These are phyloP conservation scores for Drosophila sp. DNA, from an alignment of 1,140 invertebrate genomes.

Conservation along the genomic window DNA sequence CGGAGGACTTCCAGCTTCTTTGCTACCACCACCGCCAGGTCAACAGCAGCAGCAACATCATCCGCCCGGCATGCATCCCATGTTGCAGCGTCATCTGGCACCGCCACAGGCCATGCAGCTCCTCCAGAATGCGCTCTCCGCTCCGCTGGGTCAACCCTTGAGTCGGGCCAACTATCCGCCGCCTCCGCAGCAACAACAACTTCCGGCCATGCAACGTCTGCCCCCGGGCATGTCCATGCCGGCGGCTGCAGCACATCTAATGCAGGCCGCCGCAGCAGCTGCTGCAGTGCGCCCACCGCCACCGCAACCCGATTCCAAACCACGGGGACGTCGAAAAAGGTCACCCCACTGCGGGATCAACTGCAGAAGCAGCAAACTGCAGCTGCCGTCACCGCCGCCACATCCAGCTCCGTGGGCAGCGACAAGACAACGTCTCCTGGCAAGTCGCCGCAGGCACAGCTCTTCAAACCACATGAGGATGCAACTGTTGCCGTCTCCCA, in stretches of 20 bases:
- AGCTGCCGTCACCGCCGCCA: conserved; percentile 71
- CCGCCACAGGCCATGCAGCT: conserved; percentile 71
- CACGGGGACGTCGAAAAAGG: conserved; percentile 80
- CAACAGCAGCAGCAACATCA: conserved; percentile 22
- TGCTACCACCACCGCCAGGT: conserved; percentile 53
- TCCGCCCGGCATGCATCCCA: conserved; percentile 62
- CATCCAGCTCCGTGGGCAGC: conserved; percentile 35
- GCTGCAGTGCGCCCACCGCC: conserved; percentile 41
- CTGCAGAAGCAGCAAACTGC: conserved; percentile 82
- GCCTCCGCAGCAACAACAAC: conserved; percentile 28
- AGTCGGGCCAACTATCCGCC: conserved; percentile 56
- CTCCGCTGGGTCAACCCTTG: conserved; percentile 71
- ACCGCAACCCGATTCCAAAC: conserved; percentile 57
- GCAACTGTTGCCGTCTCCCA: conserved; percentile 81
- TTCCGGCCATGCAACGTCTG: conserved; percentile 51
- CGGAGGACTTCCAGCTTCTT: conserved; percentile 40
- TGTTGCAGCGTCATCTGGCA: conserved; percentile 66
- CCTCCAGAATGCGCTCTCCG: conserved; percentile 74
- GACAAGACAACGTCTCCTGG: conserved; percentile 43
- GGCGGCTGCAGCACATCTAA: conserved; percentile 58
- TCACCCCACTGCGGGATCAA: conserved; percentile 73
- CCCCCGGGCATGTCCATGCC: conserved; percentile 70
- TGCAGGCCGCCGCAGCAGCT: conserved; percentile 64
- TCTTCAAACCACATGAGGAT: conserved; percentile 82
- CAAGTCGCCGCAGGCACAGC: conserved; percentile 69